Base-by-base conservation (phyloP, 2,113 vertebrate genomes). In the Telmatochromis sp. region DNA sequence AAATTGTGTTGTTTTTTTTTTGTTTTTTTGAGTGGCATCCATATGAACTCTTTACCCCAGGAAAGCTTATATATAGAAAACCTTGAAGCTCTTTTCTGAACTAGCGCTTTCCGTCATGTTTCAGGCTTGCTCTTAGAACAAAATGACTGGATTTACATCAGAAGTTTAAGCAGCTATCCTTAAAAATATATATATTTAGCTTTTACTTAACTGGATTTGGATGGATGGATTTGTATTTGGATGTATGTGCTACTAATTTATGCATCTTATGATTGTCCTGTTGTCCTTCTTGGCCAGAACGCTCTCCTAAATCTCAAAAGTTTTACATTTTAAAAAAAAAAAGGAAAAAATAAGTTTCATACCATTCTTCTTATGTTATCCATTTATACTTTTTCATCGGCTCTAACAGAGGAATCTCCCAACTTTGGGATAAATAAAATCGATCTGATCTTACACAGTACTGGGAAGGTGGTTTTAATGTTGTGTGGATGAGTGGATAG, bases 1-100 rank as follows among this genome's bases (percentile, higher is more conserved):
- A n/a, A 1, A 37, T 13, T 65, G 10, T 65, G 31, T 2, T 28
- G 6, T 1, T 2, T 7, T 2, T 17, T 19, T 28, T 1, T 2
- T 7, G 1, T 17, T 19, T 28, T 58, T 33, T 63, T 33, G 6
- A 37, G 19, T 37, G 33, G 7, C 33, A 68, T 40, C 11, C 35
- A 8, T 4, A 21, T 68, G 5, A 70, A 42, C 35, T 70, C 65
- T 70, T 70, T 42, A 40, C 63, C 35, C 63, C n/a, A 14, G 11
- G 35, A 68, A 40, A 21, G n/a, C 65, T 14, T 70, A 42, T 14
- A 14, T 40, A 40, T 2, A 70, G 35, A 40, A 70, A 70, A 21
- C 65, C 35, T 42, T 70, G 12, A 70, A 70, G 65, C 12, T 70
- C 65, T 70, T 42, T 70, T 70, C 65, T 40, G 63, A 68, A 21